Base-by-base conservation (phyloP, 2,888 invertebrate genomes). In the Apocheima hispidaria region DNA sequence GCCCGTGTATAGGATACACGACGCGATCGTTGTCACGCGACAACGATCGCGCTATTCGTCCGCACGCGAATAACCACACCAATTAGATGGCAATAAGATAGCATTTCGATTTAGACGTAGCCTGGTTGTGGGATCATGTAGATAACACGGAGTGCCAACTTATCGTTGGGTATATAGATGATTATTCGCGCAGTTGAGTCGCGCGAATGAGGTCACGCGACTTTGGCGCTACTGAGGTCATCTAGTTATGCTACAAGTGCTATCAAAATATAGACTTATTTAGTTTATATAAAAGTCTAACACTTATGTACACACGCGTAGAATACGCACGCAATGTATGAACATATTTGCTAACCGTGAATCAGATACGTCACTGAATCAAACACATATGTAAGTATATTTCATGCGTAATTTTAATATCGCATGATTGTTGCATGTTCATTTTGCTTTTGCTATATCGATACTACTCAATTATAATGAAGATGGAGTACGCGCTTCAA, bases 341-440 rank as follows among this genome's bases (percentile, higher is more conserved):
- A n/a, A 20, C 43, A 28, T 1, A 26, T 28, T 14, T n/a, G 16
- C 4, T 14, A 23, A 21, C 43, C 28, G 44, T 44, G 44, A 44
- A 28, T 16, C 14, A 10, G 7, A 16, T 16, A 26, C 16, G 9
- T 10, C 26, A 16, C 4, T 28, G 9, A 28, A 14, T 21, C n/a
- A 21, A 41, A 23, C 20, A 23, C 23, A 41, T 20, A 7, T 56
- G 56, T 56, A 56, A 56, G 56, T 56, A 56, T 35, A 33, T 23
- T 5, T 7, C 12, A 23, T 33, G 16, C 30, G 12, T 56, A 16
- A 44, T 46, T 38, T 44, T 12, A 21, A 18, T 40, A 12, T 49
- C 30, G 56, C 48, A 46, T 56, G 38, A 14, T 40, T 36, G 4
- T 10, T 40, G 55, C 48, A 36, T 46, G 36, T 36, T 28, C 4